phyloP scores from a whole-genome alignment of 2,113 vertebrate genomes.

The Ophthalmotilapia sp. region DNA sequence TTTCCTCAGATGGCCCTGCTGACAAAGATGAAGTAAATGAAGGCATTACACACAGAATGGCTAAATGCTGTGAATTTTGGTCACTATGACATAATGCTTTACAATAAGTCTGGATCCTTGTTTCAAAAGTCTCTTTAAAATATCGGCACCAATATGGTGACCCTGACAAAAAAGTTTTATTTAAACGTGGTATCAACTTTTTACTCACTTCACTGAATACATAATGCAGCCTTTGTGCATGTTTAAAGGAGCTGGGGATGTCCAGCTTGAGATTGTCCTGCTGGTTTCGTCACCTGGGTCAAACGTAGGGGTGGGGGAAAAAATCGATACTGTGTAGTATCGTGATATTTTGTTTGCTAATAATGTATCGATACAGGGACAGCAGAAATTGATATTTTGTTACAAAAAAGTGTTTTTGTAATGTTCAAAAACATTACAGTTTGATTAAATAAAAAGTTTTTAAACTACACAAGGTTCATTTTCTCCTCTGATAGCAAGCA shows the following conservation, averaged over 20 bases:
- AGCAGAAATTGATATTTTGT: too few relatives aligned
- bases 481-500: fast-evolving
- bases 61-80: neutral
- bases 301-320: neutral
- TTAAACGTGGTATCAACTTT: neutral
- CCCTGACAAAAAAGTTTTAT: neutral
- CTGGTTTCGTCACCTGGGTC: neutral
- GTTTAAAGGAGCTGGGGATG: neutral
- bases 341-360: too few relatives aligned
- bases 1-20: neutral
- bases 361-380: too few relatives aligned
- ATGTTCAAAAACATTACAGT: too few relatives aligned
- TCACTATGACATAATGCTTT: neutral
- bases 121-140: neutral
- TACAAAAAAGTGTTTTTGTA: too few relatives aligned
- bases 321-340: too few relatives aligned
- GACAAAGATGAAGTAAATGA: neutral
- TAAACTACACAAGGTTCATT: fast-evolving
- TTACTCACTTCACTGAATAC: neutral
- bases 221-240: neutral
- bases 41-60: neutral
- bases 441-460: too few relatives aligned
- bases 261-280: neutral
- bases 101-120: neutral
- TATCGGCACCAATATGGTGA: neutral